Evolutionary conservation across 2,113 vertebrate genomes (phyloP), one percentile per base, ranked within the genome.

Genomic region (Glaucomys volans): DNA sequence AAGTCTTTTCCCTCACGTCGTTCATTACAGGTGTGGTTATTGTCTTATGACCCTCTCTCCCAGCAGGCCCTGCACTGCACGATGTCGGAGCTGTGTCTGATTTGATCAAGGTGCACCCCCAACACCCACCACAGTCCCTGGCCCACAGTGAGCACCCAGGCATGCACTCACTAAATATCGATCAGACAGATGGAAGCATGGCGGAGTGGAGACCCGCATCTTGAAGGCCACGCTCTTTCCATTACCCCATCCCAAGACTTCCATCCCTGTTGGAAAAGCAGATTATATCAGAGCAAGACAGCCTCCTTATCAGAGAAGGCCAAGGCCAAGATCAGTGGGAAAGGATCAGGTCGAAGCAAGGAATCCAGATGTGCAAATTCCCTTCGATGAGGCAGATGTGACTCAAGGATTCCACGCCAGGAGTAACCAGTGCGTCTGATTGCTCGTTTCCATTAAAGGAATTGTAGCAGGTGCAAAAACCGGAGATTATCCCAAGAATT

Each of bases 401-500:
- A 98, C 98, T 95, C 79, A 97, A 97, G 98, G 98, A 99, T 99
- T 99, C 98, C 98, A 99, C 97, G 96, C 98, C 85, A 97, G 98
- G 98, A 86, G 59, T 98, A 99, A 99, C 98, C 90, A 95, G 98
- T 99, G 99, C 99, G 98, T 99, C 98, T 96, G 91, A 98, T 98
- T 99, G 98, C 98, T 98, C 98, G 97, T 98, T 99, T 99, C 99
- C 99, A 99, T 99, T 99, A 99, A 99, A 99, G 98, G 98, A 98
- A 98, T 98, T 98, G 98, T 98, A 98, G 98, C 97, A 98, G 98
- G 99, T 98, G 98, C 98, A 98, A 98, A 98, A 99, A 98, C 99
- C 98, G 98, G 99, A 99, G 99, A 99, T 99, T 99, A 99, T 99
- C 99, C 98, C 94, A 98, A 99, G 99, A 99, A 99, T 99, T 99